These are phyloP conservation scores for Cheilinus undulatus DNA, from an alignment of 2,113 vertebrate genomes.

Conservation along the genomic window DNA sequence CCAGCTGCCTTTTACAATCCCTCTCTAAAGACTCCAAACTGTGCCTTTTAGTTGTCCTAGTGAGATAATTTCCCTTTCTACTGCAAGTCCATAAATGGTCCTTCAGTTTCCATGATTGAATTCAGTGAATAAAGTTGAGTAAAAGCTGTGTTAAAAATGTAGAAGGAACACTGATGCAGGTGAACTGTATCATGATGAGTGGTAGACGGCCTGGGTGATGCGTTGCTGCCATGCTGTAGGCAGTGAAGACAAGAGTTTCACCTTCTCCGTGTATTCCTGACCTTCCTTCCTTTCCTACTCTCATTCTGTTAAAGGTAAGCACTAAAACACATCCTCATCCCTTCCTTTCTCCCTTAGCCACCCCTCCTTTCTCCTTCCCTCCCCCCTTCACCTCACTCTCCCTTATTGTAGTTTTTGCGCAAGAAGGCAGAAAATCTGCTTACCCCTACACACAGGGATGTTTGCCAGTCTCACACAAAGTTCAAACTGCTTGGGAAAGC, in stretches of 20 bases:
- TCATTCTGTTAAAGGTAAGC: slow-evolving; percentile 55
- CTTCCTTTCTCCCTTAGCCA: neutral
- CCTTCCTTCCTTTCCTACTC: slow-evolving; percentile 26
- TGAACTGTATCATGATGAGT: slow-evolving; percentile 1
- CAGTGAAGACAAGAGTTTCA: neutral
- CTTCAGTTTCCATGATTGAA: too few species aligned
- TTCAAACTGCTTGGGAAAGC: slow-evolving; percentile 75
- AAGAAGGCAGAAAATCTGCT: slow-evolving; percentile 82
- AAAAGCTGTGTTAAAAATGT: too few species aligned
- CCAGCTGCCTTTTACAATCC: too few species aligned
- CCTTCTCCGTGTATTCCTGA: slow-evolving; percentile 32
- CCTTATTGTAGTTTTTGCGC: slow-evolving; percentile 76
- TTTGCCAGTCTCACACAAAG: slow-evolving; percentile 69
- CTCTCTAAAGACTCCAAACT: too few species aligned
- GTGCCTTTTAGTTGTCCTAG: too few species aligned
- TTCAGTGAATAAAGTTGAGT: neutral
- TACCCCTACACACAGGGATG: slow-evolving; percentile 68
- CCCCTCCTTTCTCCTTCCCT: neutral
- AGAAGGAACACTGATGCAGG: slow-evolving; percentile 1
- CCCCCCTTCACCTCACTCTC: slow-evolving; percentile 13
- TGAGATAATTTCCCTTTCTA: too few species aligned
- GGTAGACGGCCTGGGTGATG: neutral
- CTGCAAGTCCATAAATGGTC: too few species aligned
- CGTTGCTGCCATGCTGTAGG: slow-evolving; percentile 4
- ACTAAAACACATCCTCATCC: slow-evolving; percentile 30